phyloP scores from a whole-genome alignment of 2,113 vertebrate genomes.

The Mobula hypostoma region DNA sequence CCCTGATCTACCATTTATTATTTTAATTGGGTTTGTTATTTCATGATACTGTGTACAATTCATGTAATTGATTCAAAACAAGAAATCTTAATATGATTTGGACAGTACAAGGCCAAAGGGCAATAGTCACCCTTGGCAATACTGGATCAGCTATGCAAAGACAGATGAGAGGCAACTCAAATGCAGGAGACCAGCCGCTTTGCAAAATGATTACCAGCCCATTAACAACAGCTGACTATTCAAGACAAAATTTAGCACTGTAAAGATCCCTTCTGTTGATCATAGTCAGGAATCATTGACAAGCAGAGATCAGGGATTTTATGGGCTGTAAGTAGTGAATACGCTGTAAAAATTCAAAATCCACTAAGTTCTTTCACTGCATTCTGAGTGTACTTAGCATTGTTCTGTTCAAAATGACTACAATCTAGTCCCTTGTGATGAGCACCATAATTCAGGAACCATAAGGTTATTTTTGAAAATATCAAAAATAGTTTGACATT shows the following conservation, averaged over 20 bases:
- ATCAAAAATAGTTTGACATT: neutral
- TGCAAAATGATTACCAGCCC: neutral
- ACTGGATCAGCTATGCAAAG: neutral
- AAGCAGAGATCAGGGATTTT: no score
- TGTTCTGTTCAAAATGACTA: neutral
- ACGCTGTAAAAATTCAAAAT: no score
- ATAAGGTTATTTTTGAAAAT: neutral
- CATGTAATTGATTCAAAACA: neutral
- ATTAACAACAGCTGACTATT: neutral
- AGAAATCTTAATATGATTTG: neutral
- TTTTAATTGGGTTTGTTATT: neutral
- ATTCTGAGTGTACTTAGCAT: neutral
- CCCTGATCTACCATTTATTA: neutral
- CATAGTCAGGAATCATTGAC: no score
- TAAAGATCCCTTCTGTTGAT: neutral
- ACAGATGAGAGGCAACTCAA: neutral
- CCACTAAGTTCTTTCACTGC: no score
- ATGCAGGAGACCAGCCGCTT: neutral
- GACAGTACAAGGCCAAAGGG: neutral
- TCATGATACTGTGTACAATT: neutral
- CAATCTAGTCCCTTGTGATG: neutral
- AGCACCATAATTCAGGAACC: neutral
- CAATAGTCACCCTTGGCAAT: neutral
- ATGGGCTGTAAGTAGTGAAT: no score
- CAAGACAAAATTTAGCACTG: neutral